Evolutionary conservation across 2,797 vertebrate genomes (phyloP), one percentile per base, ranked within the genome.

Genomic region (Astyanax mexicanus): DNA sequence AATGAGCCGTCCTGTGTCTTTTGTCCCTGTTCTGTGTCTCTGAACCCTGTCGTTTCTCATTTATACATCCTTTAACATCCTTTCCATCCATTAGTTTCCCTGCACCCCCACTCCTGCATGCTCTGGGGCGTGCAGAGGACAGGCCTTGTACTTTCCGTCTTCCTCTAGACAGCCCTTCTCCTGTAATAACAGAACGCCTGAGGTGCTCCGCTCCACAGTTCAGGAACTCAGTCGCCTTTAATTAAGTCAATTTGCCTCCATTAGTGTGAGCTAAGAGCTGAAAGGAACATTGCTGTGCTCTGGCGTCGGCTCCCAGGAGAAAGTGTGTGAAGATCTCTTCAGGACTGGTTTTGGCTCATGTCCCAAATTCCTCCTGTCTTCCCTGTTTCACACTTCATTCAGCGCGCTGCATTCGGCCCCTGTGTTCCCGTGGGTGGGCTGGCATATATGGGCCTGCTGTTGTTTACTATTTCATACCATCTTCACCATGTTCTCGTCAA

Each of bases 361-460:
- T 45, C 78, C 78, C 49, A 75, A 74, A 82, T 80, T 80, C 74
- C 70, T 69, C 5, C 8, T 45, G 23, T 32, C 37, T 67, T 65
- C 40, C 15, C 23, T 66, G 47, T 60, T 55, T 19, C 6, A 51
- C 64, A 69, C 32, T 5, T 84, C 62, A 84, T 67, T 27, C 55
- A 62, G 8, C 25, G 55, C 27, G 54, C n/a, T n/a, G n/a, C n/a
- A n/a, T n/a, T n/a, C n/a, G 47, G 25, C 55, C 40, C 37, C 47
- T 55, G 58, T 54, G 25, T 61, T 69, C 23, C 4, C 3, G 44
- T 61, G 44, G 32, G 74, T 69, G 66, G 44, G 47, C 29, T 10
- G 35, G 29, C 23, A 44, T 3, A 6, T 2, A n/a, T 13, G n/a
- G 73, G 12, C 54, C 61, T 74, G 74, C 62, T 45, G 75, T 75